A percentile compares a stretch with the other conserved stretches of the same genome.
These are phyloP conservation scores for Schizothorax lantsangensis DNA, from an alignment of 2,797 vertebrate species.

Conservation along the genomic window DNA sequence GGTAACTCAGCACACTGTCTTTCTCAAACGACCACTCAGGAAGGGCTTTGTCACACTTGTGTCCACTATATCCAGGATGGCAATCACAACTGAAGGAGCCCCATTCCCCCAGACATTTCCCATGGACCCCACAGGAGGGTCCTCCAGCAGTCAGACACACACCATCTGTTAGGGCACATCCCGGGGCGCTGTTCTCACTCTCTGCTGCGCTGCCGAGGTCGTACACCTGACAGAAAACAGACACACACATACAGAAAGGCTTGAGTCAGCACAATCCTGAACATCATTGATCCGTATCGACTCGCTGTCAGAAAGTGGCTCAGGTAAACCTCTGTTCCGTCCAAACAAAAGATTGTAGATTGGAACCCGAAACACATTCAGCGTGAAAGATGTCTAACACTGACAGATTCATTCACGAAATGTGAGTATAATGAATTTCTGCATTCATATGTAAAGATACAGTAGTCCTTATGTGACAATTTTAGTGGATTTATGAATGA, in stretches of 20 bases:
- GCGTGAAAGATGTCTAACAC: neutral
- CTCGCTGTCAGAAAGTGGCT: conserved; percentile 40
- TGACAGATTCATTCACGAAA: neutral
- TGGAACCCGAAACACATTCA: neutral
- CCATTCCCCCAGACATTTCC: conserved; percentile 84
- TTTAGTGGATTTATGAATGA: neutral
- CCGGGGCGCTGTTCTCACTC: conserved; percentile 81
- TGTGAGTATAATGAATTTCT: neutral
- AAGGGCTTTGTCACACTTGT: conserved; percentile 82
- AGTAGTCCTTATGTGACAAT: neutral
- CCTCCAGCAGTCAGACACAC: conserved; percentile 78
- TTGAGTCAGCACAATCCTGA: conserved; percentile 50
- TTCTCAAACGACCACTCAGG: conserved; percentile 87
- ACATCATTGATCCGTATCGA: conserved; percentile 36
- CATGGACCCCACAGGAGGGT: conserved; percentile 82
- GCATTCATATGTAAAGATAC: neutral
- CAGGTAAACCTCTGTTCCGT: conserved; percentile 9
- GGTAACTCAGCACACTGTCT: conserved; percentile 79
- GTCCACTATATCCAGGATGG: conserved; percentile 81
- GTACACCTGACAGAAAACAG: conserved; percentile 77
- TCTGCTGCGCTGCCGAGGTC: conserved; percentile 86
- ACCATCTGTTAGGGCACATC: conserved; percentile 81
- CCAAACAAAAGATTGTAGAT: conserved; percentile 19
- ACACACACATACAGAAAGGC: conserved; percentile 44
- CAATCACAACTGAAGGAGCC: conserved; percentile 88